Evolutionary conservation across 2,888 invertebrate species (phyloP).

Genomic region (Erebia ligea): DNA sequence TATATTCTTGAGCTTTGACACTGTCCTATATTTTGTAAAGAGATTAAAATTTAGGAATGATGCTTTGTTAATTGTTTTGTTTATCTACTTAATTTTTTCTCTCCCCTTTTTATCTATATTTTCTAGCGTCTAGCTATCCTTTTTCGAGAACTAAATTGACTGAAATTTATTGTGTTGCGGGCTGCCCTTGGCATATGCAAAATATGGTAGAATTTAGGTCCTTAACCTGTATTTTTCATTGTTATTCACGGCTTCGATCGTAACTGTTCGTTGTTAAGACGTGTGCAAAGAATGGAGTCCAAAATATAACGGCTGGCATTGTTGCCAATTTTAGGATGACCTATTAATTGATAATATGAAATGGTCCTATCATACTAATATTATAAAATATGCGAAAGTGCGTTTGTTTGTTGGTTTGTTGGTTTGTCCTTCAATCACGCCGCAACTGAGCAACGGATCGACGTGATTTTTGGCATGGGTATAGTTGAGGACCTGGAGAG

Average conservation of each 20-base stretch:
- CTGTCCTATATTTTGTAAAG: background rate
- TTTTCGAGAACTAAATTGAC: background rate
- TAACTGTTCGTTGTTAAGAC: slow-evolving; percentile 36
- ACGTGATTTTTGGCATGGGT: too few relatives aligned
- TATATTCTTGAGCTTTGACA: background rate
- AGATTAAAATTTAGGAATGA: background rate
- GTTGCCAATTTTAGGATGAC: background rate
- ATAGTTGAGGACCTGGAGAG: too few relatives aligned
- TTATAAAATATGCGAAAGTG: too few relatives aligned
- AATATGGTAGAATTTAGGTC: slow-evolving; percentile 1
- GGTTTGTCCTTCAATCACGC: too few relatives aligned
- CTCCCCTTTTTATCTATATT: background rate
- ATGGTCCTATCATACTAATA: background rate
- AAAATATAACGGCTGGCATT: slow-evolving; percentile 1
- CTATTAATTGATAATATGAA: background rate
- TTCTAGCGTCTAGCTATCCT: background rate
- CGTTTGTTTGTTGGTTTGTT: too few relatives aligned
- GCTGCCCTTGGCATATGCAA: background rate
- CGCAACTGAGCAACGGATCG: too few relatives aligned
- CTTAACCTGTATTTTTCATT: slow-evolving; percentile 44
- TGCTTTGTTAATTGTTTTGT: background rate
- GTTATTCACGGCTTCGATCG: slow-evolving; percentile 44
- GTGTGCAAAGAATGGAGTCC: background rate
- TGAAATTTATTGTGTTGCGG: background rate
- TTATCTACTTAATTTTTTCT: background rate